phyloP scores from a whole-genome alignment of 2,888 invertebrate species.

The Lasioglossum leucozonium region DNA sequence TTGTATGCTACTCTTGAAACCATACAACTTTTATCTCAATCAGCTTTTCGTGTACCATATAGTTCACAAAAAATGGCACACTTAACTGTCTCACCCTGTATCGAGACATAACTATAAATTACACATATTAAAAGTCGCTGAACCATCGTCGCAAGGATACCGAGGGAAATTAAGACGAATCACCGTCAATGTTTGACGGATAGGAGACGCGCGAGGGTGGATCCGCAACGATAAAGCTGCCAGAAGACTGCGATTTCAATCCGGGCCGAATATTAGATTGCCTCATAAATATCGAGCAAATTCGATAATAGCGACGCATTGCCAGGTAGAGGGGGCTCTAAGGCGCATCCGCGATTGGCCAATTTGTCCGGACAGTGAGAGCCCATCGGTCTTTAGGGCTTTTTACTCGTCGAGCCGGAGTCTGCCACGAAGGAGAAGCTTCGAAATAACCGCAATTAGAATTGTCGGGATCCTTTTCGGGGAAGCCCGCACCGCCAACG shows the following conservation, averaged over 20 bases:
- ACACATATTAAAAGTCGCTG: not conserved
- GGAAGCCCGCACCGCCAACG: constrained; percentile 59
- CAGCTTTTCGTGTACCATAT: too few species aligned
- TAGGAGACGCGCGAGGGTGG: constrained; percentile 21
- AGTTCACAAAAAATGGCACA: too few species aligned
- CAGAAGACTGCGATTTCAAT: constrained; percentile 12
- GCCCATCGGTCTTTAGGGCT: constrained; percentile 50
- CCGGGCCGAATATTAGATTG: constrained; percentile 35
- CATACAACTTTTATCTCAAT: too few species aligned
- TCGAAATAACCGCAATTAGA: constrained; percentile 76
- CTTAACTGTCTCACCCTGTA: too few species aligned
- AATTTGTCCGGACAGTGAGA: constrained; percentile 70
- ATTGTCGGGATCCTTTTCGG: constrained; percentile 62
- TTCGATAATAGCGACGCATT: constrained; percentile 71
- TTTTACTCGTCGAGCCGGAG: constrained; percentile 36
- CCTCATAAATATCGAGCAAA: constrained; percentile 71
- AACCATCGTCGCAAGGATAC: not conserved
- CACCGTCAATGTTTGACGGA: constrained; percentile 27
- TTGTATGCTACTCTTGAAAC: too few species aligned
- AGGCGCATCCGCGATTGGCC: constrained; percentile 66
- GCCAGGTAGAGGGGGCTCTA: constrained; percentile 36
- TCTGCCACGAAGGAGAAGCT: constrained; percentile 44
- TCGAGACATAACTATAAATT: not conserved
- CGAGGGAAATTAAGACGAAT: constrained; percentile 41
- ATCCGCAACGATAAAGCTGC: constrained; percentile 53